Evolutionary conservation across 2,888 invertebrate genomes (phyloP), one percentile per base, ranked within the genome.

Genomic region (Stramonita haemastoma): DNA sequence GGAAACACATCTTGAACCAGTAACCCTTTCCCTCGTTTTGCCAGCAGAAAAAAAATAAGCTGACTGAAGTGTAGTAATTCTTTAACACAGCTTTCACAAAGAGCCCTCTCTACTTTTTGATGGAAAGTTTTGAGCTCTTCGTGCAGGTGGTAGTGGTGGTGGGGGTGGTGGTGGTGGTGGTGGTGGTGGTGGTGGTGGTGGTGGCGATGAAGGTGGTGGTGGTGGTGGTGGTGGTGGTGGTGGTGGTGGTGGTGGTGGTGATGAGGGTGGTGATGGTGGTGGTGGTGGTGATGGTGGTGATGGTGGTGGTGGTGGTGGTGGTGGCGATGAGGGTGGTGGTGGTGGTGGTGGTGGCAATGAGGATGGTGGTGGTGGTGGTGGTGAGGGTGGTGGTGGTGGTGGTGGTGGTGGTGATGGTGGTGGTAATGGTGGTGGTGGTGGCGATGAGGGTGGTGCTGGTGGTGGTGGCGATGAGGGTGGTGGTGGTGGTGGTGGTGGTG

Each of bases 101-200:
- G 46, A 46, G 46, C 46, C 46, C 46, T 46, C 46, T 46, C 46
- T 8, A 46, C 46, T 46, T 46, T 46, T 46, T 29, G 73, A 29
- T 29, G 73, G 73, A 11, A 5, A n/a, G 8, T 17, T 2, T 73
- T 17, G 26, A 11, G 73, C 17, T 29, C n/a, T 22, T 8, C 22
- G 2, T 73, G n/a, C 4, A 2, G 73, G n/a, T 73, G 73, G 26
- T 73, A n/a, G 26, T 73, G 73, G 26, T n/a, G 73, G 26, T 73
- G 73, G 73, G 8, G 73, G n/a, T 73, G 73, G 73, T 73, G 73
- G 73, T 73, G 73, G 73, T 73, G 73, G 73, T 73, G 73, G 73
- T n/a, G 73, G 34, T 70, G 73, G 26, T 73, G 73, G n/a, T 73
- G 73, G 26, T 29, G 29, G 26, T 29, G 73, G 26, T 70, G 70